Evolutionary conservation across 2,888 invertebrate genomes (phyloP).

Genomic region (Plutella xylostella): DNA sequence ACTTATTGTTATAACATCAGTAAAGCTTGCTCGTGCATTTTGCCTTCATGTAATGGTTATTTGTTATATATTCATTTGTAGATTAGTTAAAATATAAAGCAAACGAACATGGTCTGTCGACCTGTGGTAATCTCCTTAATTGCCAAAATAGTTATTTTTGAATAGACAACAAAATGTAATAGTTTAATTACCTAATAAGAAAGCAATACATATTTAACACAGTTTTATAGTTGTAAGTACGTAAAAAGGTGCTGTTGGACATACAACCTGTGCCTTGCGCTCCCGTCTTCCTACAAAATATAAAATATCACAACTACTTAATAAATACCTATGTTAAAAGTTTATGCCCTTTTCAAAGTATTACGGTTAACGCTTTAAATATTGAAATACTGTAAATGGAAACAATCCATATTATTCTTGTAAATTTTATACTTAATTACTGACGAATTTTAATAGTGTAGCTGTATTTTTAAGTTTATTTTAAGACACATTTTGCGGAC

Average conservation of each 20-base stretch:
- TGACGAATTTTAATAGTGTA: constrained; percentile 27
- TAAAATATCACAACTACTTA: constrained; percentile 28
- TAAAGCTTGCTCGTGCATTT: too few relatives aligned
- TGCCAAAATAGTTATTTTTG: constrained; percentile 54
- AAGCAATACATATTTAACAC: too few relatives aligned
- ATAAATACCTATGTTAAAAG: too few relatives aligned
- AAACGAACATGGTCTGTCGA: constrained; percentile 33
- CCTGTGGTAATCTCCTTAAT: constrained; percentile 69
- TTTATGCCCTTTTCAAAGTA: constrained; percentile 32
- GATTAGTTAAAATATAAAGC: constrained; percentile 19
- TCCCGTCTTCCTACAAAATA: constrained; percentile 43
- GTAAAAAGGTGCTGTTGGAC: constrained; percentile 22
- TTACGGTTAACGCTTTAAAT: constrained; percentile 66
- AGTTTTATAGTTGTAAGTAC: too few relatives aligned
- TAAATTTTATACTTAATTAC: background rate
- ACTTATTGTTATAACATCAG: background rate
- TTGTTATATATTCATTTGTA: constrained; percentile 1
- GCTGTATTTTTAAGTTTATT: background rate
- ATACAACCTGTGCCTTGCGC: constrained; percentile 37
- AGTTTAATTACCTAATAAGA: too few relatives aligned
- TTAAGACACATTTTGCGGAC: constrained; percentile 18
- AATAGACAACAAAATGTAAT: too few relatives aligned
- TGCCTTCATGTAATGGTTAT: too few relatives aligned
- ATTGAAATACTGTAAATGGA: constrained; percentile 10
- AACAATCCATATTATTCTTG: background rate